phyloP scores from a whole-genome alignment of 2,113 vertebrate species.

The Herpetotheres cachinnans region DNA sequence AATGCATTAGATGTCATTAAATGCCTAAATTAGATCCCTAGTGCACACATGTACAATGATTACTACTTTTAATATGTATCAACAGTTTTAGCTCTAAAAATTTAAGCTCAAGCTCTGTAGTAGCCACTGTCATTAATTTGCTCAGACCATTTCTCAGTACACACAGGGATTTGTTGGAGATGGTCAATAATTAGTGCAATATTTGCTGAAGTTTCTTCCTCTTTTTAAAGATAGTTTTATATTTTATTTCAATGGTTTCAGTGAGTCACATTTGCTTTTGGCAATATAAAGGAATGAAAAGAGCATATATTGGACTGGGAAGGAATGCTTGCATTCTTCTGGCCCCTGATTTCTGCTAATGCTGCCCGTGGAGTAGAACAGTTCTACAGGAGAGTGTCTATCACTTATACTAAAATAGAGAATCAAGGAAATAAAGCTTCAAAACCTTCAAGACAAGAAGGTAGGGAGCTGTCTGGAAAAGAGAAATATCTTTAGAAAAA shows the following conservation, averaged over 20 bases:
- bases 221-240: not conserved
- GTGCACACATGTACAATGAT: not conserved
- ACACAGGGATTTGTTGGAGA: not conserved
- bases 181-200: accelerated
- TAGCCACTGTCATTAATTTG: not conserved
- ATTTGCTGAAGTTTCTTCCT: not conserved
- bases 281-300: not conserved
- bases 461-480: not conserved
- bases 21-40: not conserved
- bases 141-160: not conserved
- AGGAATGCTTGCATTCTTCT: not conserved
- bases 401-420: not conserved
- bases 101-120: not conserved
- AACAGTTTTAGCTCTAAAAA: not conserved
- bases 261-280: not conserved
- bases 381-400: not conserved
- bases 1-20: not conserved
- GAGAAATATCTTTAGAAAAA: not conserved
- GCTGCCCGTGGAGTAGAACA: not conserved
- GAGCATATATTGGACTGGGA: not conserved
- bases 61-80: not conserved
- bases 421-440: not conserved
- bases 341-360: not conserved
- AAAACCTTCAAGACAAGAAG: not conserved
- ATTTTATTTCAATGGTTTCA: not conserved